Conservation (phyloP, 2,888 invertebrate species). For the Oscheius myriophilus region DNA sequence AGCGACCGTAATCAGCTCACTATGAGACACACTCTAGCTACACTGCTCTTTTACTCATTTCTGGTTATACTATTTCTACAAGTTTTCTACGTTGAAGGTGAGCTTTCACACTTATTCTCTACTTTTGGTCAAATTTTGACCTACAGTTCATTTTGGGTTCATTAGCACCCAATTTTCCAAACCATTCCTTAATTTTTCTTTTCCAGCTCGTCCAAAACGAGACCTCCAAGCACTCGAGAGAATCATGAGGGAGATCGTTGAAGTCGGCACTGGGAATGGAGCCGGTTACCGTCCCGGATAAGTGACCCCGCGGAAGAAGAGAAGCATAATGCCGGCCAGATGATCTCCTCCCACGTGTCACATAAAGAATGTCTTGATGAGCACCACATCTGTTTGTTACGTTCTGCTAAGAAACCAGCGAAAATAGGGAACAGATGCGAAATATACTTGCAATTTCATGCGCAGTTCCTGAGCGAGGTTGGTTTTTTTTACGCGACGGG, state of each 20-base stretch:
- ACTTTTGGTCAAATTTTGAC: neutral
- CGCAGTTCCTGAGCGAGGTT: no score
- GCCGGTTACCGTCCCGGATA: conserved; percentile 30
- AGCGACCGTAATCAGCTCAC: conserved; percentile 3
- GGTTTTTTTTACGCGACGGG: no score
- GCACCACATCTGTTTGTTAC: conserved; percentile 24
- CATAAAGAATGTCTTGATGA: conserved; percentile 12
- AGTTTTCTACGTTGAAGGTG: conserved; percentile 9
- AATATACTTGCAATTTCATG: no score
- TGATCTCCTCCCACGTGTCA: conserved; percentile 27
- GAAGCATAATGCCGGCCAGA: conserved; percentile 6
- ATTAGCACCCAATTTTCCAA: neutral
- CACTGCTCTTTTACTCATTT: conserved; percentile 15
- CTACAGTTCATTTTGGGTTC: neutral
- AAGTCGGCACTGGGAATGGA: conserved; percentile 19
- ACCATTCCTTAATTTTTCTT: neutral
- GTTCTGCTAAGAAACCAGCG: conserved; percentile 22
- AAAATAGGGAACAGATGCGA: no score
- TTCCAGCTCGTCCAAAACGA: conserved; percentile 29
- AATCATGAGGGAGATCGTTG: conserved; percentile 27
- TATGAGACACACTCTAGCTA: conserved; percentile 17
- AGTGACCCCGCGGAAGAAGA: neutral
- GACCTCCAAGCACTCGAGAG: conserved; percentile 28
- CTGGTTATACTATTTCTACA: conserved; percentile 3
- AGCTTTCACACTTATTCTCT: neutral